Percentiles rank a stretch among this genome's conserved stretches.
Conservation (phyloP, 1,140 invertebrate genomes). For the Brachionus angularis region DNA sequence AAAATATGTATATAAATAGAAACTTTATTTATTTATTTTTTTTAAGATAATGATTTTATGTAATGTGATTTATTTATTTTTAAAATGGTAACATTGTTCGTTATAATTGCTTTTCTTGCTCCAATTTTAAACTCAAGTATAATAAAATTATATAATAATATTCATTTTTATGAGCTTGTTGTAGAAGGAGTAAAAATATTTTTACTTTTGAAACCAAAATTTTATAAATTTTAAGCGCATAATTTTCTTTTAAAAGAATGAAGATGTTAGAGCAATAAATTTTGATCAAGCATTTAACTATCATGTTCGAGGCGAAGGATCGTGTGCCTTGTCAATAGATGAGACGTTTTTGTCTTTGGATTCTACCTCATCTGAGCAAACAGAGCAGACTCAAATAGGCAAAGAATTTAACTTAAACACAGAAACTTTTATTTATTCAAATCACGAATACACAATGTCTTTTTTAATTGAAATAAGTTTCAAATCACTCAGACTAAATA, state of each 20-base stretch:
- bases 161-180: conserved; percentile 32
- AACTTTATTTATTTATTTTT: conserved; percentile 3
- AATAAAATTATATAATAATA: background rate
- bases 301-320: background rate
- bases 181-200: no score
- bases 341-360: background rate
- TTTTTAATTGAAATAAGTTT: conserved; percentile 9
- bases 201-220: no score
- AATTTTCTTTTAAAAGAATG: no score
- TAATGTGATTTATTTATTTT: background rate
- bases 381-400: background rate
- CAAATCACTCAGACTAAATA: background rate
- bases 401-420: background rate
- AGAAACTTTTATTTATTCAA: background rate
- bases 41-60: background rate
- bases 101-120: background rate
- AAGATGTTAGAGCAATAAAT: background rate
- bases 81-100: background rate
- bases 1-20: no score
- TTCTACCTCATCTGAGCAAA: background rate
- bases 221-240: no score
- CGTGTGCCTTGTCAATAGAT: background rate
- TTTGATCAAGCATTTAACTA: background rate
- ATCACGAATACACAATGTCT: conserved; percentile 18
- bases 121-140: background rate